A percentile compares a stretch with the other conserved stretches of the same genome.
phyloP scores from a whole-genome alignment of 2,888 invertebrate species.

The Syritta pipiens region DNA sequence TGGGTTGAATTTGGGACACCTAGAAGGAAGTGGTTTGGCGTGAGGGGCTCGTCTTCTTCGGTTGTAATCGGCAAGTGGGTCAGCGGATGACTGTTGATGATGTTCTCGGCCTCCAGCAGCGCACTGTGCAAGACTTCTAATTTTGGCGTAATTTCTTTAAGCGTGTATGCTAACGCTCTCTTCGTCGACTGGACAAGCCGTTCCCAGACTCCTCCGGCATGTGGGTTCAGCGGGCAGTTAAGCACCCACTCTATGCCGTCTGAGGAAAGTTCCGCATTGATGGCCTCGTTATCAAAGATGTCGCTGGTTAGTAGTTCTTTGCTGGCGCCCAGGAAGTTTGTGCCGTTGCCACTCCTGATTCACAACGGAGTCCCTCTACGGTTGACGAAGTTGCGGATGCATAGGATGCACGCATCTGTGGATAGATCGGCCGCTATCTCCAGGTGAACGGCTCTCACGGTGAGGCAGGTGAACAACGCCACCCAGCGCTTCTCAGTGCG shows the following conservation, averaged over 20 bases:
- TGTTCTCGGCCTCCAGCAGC: conserved; percentile 19
- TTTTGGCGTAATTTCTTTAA: neutral
- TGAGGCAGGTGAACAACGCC: conserved; percentile 40
- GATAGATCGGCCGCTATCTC: conserved; percentile 29
- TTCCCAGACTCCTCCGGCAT: conserved; percentile 35
- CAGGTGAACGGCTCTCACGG: conserved; percentile 41
- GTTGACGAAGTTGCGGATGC: conserved; percentile 57
- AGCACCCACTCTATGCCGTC: conserved; percentile 22
- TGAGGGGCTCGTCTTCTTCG: conserved; percentile 12
- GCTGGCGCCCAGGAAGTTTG: conserved; percentile 43
- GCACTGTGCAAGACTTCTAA: neutral
- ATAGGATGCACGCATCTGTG: conserved; percentile 47
- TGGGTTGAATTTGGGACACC: neutral
- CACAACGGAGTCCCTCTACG: conserved; percentile 22
- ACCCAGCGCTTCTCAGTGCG: conserved; percentile 43
- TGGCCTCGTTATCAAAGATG: conserved; percentile 3
- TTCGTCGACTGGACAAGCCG: conserved; percentile 4
- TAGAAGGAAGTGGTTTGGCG: conserved; percentile 12
- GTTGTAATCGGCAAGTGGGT: neutral
- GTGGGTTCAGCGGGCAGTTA: conserved; percentile 18
- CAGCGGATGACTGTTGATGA: conserved; percentile 5
- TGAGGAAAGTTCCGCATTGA: neutral
- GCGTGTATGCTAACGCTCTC: neutral
- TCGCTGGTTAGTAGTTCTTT: neutral
- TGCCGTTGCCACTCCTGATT: conserved; percentile 28